Evolutionary conservation across 2,113 vertebrate species (phyloP), one percentile per base, ranked within the genome.

Genomic region (Brachypodius melanocephalos): DNA sequence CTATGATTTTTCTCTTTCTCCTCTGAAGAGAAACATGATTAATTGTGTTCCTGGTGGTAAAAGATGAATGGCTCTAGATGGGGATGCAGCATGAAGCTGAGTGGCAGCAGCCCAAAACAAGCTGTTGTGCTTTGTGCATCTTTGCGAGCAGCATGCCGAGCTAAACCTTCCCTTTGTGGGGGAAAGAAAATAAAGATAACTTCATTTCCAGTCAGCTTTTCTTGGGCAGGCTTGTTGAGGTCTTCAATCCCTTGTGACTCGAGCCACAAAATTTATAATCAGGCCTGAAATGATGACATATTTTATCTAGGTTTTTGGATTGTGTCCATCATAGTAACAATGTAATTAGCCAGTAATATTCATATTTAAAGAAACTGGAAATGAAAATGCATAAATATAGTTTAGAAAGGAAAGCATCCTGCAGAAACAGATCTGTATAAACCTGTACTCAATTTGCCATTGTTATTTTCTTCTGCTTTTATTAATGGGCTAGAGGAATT

Each of bases 121-220:
- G 62, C 92, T 6, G 1, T 49, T 65, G 72, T 82, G 90, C 68
- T 85, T 74, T 95, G 75, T 85, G 71, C 61, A 29, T 63, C 75
- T 86, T 93, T 72, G 74, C 1, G 3, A 93, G 80, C 72, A 49
- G 31, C 42, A 18, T 15, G 78, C 81, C 52, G 51, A 87, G 82
- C 88, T 95, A 90, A 96, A 80, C 49, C 75, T 69, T 88, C 67
- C 49, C 71, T 96, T 95, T 75, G 51, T 63, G 85, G 61, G 42
- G 29, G 12, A 62, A 95, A 58, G 94, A 80, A 90, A 96, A 67
- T 77, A 77, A 75, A 77, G 90, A 88, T 84, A 94, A 81, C 79
- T 95, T 95, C 79, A 84, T 90, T 81, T 96, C 55, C 90, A 94
- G 79, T 73, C 84, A 74, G 74, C 62, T 84, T 93, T 77, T 77